phyloP scores from a whole-genome alignment of 2,888 invertebrate genomes.

The Zygogramma bicolorata region DNA sequence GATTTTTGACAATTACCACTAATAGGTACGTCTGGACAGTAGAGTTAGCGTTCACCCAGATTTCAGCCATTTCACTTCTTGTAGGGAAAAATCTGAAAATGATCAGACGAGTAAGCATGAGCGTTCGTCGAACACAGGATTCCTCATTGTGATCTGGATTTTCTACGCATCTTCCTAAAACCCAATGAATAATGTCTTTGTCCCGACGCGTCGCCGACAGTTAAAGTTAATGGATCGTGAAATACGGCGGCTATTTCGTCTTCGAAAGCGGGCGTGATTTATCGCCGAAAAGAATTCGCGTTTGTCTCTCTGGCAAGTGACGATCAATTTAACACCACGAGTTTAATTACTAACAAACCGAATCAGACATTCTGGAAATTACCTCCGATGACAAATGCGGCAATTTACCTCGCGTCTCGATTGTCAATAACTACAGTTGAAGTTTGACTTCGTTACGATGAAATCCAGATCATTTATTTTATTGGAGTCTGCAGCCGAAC shows the following conservation, averaged over 20 bases:
- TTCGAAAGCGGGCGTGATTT: not conserved
- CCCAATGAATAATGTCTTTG: not conserved
- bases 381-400: not conserved
- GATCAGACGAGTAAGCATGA: not conserved
- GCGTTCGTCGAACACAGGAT: not conserved
- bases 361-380: not conserved
- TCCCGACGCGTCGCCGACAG: not conserved
- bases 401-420: not conserved
- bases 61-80: too few relatives aligned
- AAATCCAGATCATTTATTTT: too few relatives aligned
- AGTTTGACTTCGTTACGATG: too few relatives aligned
- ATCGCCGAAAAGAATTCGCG: not conserved
- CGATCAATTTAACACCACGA: slow-evolving; percentile 27
- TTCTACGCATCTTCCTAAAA: not conserved
- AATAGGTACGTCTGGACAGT: too few relatives aligned
- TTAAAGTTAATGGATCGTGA: not conserved
- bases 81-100: not conserved
- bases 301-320: slow-evolving; percentile 27
- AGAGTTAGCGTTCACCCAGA: too few relatives aligned
- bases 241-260: slow-evolving; percentile 1
- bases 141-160: not conserved
- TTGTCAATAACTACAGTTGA: not conserved
- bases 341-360: slow-evolving; percentile 19
- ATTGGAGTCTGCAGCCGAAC: too few relatives aligned
- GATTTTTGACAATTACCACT: too few relatives aligned